Base-by-base conservation (phyloP, 2,888 invertebrate species). In the Drosophila phalerata region DNA sequence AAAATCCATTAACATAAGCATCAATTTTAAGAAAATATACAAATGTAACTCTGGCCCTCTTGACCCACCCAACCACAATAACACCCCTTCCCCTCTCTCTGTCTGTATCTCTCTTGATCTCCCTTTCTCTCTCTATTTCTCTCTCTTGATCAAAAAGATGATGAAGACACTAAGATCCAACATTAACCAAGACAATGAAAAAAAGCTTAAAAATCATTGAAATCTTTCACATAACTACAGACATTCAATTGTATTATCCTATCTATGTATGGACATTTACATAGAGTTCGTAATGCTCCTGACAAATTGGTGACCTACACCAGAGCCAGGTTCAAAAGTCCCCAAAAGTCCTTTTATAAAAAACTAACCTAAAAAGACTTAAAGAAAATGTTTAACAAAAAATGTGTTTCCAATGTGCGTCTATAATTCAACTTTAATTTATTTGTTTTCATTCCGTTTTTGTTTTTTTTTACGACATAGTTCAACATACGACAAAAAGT, bases 1-100 rank as follows among this genome's bases (percentile, higher is more conserved):
- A 68, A 74, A 74, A 69, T 49, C 56, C 66, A 80, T 65, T 52
- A 73, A 63, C 79, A 78, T 75, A 67, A 64, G 69, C 74, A 75
- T 80, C 64, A 76, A 63, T 71, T 56, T 65, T 56, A 56, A 63
- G 47, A 32, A 48, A 38, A 51, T 19, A 40, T 17, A 45, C 43
- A 76, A 60, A 67, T 65, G 30, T 55, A 45, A 58, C 48, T 40
- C 34, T 62, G 56, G 30, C 58, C 64, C 48, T 37, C 28, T 28
- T 28, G 28, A 32, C 17, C 47, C 38, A 48, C 52, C 45, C 43
- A 61, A 15, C 15, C 48, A 42, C n/a, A 53, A 42, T 19, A 51
- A 55, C 22, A 48, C 40, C 45, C 19, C 51, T 34, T 34, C 47
- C 51, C 51, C 42, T 47, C 37, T 42, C 55, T 43, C 42, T 51